Conservation (phyloP, 92 coral and sea anemone genomes). For the Epizoanthus stellaris region DNA sequence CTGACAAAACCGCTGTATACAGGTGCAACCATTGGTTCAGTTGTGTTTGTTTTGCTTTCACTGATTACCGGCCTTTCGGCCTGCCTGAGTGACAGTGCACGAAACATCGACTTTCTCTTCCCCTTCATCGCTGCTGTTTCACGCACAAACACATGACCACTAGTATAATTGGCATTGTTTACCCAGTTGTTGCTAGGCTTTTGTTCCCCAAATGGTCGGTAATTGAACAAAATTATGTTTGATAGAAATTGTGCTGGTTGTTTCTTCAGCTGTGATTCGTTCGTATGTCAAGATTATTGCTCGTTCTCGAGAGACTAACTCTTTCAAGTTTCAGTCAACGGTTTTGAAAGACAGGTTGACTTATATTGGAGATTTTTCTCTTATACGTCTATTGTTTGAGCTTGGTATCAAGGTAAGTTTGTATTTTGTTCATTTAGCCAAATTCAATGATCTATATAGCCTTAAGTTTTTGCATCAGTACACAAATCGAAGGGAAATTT, state of each 20-base stretch:
- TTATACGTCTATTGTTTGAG: background rate
- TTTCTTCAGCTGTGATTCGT: slow-evolving; percentile 85
- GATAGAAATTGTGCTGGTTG: slow-evolving; percentile 84
- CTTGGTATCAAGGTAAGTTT: slow-evolving; percentile 24
- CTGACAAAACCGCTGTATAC: slow-evolving; percentile 79
- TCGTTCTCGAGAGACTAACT: slow-evolving; percentile 33
- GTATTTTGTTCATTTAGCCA: too few species aligned
- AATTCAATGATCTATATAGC: background rate
- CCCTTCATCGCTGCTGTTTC: slow-evolving; percentile 67
- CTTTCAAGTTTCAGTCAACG: slow-evolving; percentile 39
- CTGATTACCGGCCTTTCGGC: slow-evolving; percentile 77
- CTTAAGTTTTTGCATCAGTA: background rate
- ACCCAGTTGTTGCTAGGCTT: slow-evolving; percentile 81
- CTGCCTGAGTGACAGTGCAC: slow-evolving; percentile 78
- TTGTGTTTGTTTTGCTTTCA: slow-evolving; percentile 71
- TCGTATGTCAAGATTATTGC: slow-evolving; percentile 45
- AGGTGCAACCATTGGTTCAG: slow-evolving; percentile 91
- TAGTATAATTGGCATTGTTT: slow-evolving; percentile 89
- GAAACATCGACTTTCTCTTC: slow-evolving; percentile 68
- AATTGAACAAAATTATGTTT: slow-evolving; percentile 95
- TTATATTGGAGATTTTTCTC: slow-evolving; percentile 20
- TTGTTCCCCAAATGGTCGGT: slow-evolving; percentile 96
- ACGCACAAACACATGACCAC: slow-evolving; percentile 84
- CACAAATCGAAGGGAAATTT: background rate
- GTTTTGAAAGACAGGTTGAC: slow-evolving; percentile 40